These are phyloP conservation scores for Aegypius monachus DNA, from an alignment of 2,113 vertebrate genomes.

Conservation along the genomic window DNA sequence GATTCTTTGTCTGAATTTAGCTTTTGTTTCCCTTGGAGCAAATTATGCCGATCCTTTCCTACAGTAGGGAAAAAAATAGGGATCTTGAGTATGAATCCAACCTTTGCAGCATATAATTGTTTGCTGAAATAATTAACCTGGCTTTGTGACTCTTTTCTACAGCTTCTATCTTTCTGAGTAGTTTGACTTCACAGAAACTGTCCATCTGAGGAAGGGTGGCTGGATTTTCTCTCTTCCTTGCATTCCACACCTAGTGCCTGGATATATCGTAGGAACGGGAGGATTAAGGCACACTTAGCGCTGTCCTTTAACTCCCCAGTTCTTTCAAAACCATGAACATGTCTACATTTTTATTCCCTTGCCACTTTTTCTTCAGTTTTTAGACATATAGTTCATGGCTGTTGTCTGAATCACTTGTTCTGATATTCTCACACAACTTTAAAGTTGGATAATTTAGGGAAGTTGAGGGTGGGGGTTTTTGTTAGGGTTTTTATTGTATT, in stretches of 20 bases:
- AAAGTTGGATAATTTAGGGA: neutral
- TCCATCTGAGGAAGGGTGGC: neutral
- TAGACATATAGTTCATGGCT: neutral
- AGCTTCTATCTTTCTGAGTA: neutral
- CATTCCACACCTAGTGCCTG: neutral
- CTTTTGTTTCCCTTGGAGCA: neutral
- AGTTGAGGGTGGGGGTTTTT: accelerated
- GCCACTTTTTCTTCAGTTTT: neutral
- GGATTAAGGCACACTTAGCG: neutral
- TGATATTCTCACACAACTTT: neutral
- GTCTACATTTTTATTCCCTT: neutral
- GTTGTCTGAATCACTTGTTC: neutral
- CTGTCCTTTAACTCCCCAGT: neutral
- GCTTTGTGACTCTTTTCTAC: neutral
- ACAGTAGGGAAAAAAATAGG: neutral
- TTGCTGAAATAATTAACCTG: neutral
- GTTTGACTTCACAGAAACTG: neutral
- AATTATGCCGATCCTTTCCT: neutral
- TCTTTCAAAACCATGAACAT: neutral
- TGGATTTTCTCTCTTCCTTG: neutral
- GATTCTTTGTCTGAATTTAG: neutral
- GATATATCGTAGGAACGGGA: neutral
- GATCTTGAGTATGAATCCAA: neutral
- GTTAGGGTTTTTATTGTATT: accelerated
- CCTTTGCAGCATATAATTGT: neutral